Evolutionary conservation across 2,888 invertebrate genomes (phyloP).

Genomic region (Andrena praecox): DNA sequence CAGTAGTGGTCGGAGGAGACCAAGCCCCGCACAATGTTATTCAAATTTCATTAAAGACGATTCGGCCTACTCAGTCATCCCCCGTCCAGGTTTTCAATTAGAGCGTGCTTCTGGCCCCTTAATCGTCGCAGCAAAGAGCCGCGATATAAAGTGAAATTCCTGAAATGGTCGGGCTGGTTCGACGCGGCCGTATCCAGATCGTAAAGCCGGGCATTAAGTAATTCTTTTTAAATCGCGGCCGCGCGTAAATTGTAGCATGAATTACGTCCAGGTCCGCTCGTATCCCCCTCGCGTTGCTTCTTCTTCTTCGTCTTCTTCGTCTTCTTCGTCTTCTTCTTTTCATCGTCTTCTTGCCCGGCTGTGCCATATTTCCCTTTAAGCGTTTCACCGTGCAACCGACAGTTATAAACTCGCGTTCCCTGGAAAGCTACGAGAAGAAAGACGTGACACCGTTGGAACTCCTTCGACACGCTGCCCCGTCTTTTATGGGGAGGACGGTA

Average conservation of each 20-base stretch:
- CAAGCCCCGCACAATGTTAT: background rate
- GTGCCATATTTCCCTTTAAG: slow-evolving; percentile 32
- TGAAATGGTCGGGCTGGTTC: slow-evolving; percentile 22
- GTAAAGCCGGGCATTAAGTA: slow-evolving; percentile 39
- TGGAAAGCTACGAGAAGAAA: slow-evolving; percentile 46
- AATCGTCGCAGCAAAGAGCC: slow-evolving; percentile 27
- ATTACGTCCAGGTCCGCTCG: slow-evolving; percentile 31
- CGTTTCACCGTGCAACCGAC: slow-evolving; percentile 40
- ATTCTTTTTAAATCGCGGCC: slow-evolving; percentile 17
- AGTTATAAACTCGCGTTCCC: slow-evolving; percentile 61
- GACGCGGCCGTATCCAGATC: slow-evolving; percentile 20
- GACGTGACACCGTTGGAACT: slow-evolving; percentile 34
- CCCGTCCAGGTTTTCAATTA: slow-evolving; percentile 26
- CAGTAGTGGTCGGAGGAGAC: background rate
- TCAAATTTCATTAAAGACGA: slow-evolving; percentile 4
- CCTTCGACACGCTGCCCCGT: slow-evolving; percentile 25
- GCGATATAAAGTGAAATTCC: slow-evolving; percentile 23
- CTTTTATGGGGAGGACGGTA: slow-evolving; percentile 41
- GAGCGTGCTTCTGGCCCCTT: slow-evolving; percentile 13
- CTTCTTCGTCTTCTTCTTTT: slow-evolving; percentile 19
- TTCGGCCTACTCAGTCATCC: background rate
- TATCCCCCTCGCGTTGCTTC: slow-evolving; percentile 8
- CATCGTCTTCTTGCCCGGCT: background rate
- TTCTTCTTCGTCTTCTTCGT: background rate
- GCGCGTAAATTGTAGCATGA: slow-evolving; percentile 45